Base-by-base conservation (phyloP, 2,113 vertebrate genomes). In the Jaculus jaculus region DNA sequence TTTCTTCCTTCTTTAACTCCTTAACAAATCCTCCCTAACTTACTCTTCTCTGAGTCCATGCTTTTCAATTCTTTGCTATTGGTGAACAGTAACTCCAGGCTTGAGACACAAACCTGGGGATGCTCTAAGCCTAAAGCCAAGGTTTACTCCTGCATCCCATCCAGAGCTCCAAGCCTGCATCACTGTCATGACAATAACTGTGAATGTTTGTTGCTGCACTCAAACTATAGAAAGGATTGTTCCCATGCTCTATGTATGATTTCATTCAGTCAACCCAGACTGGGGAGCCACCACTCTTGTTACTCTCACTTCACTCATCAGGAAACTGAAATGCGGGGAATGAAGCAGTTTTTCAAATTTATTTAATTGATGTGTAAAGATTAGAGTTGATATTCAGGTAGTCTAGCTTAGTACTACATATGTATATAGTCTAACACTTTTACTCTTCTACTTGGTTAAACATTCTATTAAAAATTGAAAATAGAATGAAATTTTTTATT, bases 391-490 rank as follows among this genome's bases (percentile, higher is more conserved):
- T 85, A 90, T 18, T 65, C 1, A 24, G 18, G 30, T 8, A 58
- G 16, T 83, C n/a, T 71, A 28, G 7, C 1, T 79, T 65, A 90
- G 75, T 66, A 79, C 26, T 18, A 21, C 74, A 16, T 83, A 92
- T 74, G 10, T 96, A 94, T 89, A 24, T 84, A 82, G 32, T 39
- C 47, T 79, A 58, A 26, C 0, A 1, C 61, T 20, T 85, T 92
- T n/a, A 47, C 34, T 92, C 60, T 85, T 68, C 42, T 83, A 21
- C 34, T 74, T 42, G 66, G 7, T 75, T 95, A 91, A 83, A 92
- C 51, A 92, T 91, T 90, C 54, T 92, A 20, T 91, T 90, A 3
- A 30, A 84, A 42, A 72, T 86, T 95, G 30, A 66, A 85, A 91
- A 83, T 8, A 79, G 6, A 81, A 69, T 47, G 30, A 3, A 1